Percentiles rank a stretch among this genome's conserved stretches.
Conservation (phyloP, 2,113 vertebrate species). For the Herpetotheres cachinnans region DNA sequence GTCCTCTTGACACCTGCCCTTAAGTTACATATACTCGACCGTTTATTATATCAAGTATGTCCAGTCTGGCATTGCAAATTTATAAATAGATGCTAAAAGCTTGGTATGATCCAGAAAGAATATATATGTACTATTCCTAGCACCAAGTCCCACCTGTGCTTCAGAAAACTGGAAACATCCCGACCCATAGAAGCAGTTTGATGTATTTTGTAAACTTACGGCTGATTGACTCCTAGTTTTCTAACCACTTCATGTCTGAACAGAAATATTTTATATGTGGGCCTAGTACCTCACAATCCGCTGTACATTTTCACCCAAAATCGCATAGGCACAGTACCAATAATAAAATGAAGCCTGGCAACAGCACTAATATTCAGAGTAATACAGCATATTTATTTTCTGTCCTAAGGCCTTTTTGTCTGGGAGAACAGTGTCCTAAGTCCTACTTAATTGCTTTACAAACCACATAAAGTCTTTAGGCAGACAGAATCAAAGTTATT, state of each 20-base stretch:
- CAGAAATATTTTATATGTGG: background rate
- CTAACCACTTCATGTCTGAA: background rate
- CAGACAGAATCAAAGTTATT: background rate
- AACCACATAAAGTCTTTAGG: background rate
- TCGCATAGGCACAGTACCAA: background rate
- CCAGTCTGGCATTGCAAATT: background rate
- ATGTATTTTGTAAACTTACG: background rate
- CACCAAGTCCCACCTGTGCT: background rate
- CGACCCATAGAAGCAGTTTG: background rate
- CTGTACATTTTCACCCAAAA: background rate
- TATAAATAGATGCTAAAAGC: background rate
- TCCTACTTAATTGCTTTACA: conserved; percentile 12
- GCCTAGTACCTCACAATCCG: background rate
- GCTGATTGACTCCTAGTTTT: background rate
- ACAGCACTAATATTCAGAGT: background rate
- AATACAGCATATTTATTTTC: background rate
- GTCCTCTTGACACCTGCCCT: too few species aligned
- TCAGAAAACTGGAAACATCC: background rate
- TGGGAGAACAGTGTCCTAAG: background rate
- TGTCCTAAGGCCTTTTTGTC: background rate
- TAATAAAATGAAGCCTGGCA: background rate
- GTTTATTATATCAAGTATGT: background rate
- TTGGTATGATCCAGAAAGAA: background rate
- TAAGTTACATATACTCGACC: too few species aligned
- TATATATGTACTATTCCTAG: background rate